These are phyloP conservation scores for Naja naja DNA, from an alignment of 2,113 vertebrate species.

Conservation along the genomic window DNA sequence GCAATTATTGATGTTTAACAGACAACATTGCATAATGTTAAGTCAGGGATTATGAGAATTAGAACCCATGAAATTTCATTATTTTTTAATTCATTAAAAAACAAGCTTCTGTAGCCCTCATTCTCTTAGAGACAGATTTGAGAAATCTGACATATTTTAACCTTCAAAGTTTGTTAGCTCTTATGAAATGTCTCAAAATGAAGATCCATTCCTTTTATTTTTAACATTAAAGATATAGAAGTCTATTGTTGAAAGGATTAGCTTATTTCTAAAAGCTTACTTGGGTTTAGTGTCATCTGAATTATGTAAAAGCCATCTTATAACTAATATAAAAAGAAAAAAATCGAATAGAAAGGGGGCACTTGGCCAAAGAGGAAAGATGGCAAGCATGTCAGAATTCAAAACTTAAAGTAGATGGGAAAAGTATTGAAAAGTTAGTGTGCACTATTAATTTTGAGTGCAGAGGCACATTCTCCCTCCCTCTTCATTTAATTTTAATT, in stretches of 20 bases:
- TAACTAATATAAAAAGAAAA: background rate
- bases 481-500: background rate
- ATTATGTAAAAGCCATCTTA: background rate
- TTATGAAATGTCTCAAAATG: background rate
- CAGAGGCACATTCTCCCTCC: background rate
- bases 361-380: background rate
- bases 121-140: background rate
- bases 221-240: background rate
- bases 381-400: background rate
- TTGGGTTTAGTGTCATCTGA: background rate
- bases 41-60: background rate
- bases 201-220: background rate
- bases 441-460: background rate
- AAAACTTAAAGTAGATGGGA: background rate
- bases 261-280: background rate
- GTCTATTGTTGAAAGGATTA: background rate
- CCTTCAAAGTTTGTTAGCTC: background rate
- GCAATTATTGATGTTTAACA: background rate
- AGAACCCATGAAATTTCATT: background rate
- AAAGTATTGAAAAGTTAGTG: background rate
- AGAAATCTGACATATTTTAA: background rate
- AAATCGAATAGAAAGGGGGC: background rate
- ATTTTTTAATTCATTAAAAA: background rate
- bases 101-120: background rate
- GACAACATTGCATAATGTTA: background rate